Base-by-base conservation (phyloP, 2,797 vertebrate species). In the Enteromius fasciolatus region DNA sequence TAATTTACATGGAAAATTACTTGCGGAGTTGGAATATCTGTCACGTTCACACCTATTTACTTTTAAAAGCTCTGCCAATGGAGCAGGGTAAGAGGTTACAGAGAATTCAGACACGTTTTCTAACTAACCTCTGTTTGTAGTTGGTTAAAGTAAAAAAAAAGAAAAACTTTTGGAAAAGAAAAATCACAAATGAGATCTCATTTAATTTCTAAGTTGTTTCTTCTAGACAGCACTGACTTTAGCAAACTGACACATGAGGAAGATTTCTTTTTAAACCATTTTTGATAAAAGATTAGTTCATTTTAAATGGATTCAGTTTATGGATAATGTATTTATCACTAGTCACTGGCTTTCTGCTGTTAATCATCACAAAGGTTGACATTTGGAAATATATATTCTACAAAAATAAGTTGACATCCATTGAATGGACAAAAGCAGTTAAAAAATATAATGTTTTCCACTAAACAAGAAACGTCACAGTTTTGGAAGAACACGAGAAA, bases 1-100 rank as follows among this genome's bases (percentile, higher is more conserved):
- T 95, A 93, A 96, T 95, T 95, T 94, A 95, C 92, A 94, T 94
- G 93, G 94, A 94, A 94, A 94, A 93, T 93, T 92, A 91, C 93
- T 94, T 93, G 92, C 93, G 90, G 93, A 94, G 93, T 93, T 93
- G 92, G 93, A 94, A 94, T 95, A 94, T 94, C 92, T 92, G 90
- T 92, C 85, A 80, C 81, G 85, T 89, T 89, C 85, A 87, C 92
- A 93, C 92, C 93, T 95, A 95, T 94, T 95, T 87, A 92, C 74
- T 89, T 90, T 91, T 92, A 93, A 94, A 93, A 94, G 92, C 88
- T 94, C 91, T 92, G 88, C 88, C 28, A 91, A 87, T 89, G 87
- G 92, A 93, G 92, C 88, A 84, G 91, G 87, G 86, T 89, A 83
- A 85, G 84, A 83, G 80, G 46, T 87, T 74, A 80, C 59, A 67